These are phyloP conservation scores for Leucoma salicis DNA, from an alignment of 2,888 invertebrate species.

Conservation along the genomic window DNA sequence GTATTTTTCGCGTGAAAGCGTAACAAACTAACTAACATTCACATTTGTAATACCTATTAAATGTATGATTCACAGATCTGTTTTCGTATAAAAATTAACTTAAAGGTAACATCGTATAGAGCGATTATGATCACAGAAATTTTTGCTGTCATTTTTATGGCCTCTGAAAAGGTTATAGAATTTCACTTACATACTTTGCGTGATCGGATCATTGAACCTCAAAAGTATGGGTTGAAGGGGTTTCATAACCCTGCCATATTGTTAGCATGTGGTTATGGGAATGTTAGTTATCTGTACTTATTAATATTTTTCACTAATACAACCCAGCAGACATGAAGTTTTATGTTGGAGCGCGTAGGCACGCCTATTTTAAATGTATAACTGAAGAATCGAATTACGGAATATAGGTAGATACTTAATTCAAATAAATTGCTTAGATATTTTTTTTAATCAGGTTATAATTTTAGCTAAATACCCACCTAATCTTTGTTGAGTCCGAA, in stretches of 20 bases:
- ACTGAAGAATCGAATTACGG: too few species aligned
- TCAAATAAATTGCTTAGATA: too few species aligned
- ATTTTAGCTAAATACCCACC: too few species aligned
- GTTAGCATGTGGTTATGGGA: constrained; percentile 25
- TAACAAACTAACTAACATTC: not conserved
- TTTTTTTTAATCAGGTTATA: too few species aligned
- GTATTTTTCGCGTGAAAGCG: not conserved
- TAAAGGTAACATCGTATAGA: not conserved
- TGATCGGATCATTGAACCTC: constrained; percentile 41
- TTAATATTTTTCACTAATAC: not conserved
- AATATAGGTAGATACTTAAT: too few species aligned
- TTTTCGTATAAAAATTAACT: not conserved
- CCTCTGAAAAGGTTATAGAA: constrained; percentile 37
- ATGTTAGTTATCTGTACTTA: not conserved
- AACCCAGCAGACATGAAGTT: too few species aligned
- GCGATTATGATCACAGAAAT: not conserved
- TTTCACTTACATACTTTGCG: constrained; percentile 58
- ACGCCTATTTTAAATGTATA: too few species aligned
- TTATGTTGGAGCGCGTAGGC: not conserved
- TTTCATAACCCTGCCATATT: constrained; percentile 28
- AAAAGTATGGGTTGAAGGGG: constrained; percentile 26
- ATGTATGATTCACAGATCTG: too few species aligned
- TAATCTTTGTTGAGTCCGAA: constrained; percentile 8
- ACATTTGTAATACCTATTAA: not conserved
- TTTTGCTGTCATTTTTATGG: constrained; percentile 27